Percentiles rank a stretch among this genome's conserved stretches.
These are phyloP conservation scores for Callyntrura guangdongensis DNA, from an alignment of 2,888 invertebrate genomes.

Conservation along the genomic window DNA sequence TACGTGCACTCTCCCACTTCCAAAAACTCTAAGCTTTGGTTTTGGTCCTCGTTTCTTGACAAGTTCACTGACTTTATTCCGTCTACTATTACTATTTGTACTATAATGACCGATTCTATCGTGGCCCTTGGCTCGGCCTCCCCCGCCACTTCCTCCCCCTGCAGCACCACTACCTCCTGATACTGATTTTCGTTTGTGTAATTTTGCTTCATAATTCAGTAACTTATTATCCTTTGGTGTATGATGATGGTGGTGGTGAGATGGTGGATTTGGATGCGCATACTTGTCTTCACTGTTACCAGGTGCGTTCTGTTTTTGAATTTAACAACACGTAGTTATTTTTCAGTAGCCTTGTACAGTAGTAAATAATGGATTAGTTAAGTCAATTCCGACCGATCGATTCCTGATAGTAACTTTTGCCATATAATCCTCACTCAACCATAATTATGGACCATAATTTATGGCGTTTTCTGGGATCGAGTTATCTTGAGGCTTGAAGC, in stretches of 20 bases:
- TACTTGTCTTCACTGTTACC: constrained; percentile 56
- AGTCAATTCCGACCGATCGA: no score
- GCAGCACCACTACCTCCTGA: constrained; percentile 50
- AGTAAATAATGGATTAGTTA: no score
- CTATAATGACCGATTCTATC: constrained; percentile 75
- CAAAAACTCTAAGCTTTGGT: constrained; percentile 94
- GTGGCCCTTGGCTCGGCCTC: constrained; percentile 82
- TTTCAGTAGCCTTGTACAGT: no score
- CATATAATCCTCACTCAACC: no score
- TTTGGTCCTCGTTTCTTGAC: constrained; percentile 94
- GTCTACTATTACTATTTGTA: constrained; percentile 76
- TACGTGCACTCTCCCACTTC: constrained; percentile 85
- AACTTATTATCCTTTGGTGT: constrained; percentile 78
- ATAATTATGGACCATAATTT: no score
- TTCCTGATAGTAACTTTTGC: no score
- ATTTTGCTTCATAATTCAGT: constrained; percentile 74
- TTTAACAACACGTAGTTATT: not conserved
- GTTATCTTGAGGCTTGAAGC: no score
- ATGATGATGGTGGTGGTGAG: constrained; percentile 68
- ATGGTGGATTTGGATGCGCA: constrained; percentile 2
- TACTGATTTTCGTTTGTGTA: constrained; percentile 70
- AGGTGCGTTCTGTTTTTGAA: constrained; percentile 18
- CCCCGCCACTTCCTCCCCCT: constrained; percentile 13
- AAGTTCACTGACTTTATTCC: constrained; percentile 87
- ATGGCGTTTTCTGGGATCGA: no score